Evolutionary conservation across 2,888 invertebrate species (phyloP), one percentile per base, ranked within the genome.

Genomic region (Drosophila nigritarsus): DNA sequence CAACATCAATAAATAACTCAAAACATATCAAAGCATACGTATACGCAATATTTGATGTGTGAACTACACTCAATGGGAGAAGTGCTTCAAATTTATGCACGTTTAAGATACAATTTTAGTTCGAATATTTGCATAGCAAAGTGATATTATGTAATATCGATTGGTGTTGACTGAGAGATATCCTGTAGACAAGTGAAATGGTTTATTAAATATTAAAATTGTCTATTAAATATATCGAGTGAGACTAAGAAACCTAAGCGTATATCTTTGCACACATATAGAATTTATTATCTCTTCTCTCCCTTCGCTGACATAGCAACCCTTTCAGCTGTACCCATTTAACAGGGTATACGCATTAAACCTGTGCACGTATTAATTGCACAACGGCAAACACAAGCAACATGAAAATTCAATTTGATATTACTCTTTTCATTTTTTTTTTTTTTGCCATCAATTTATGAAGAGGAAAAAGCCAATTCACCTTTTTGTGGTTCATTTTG

Each of bases 1-100:
- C 34, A 55, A 9, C 0, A 30, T 51, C 58, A 67, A 75, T 75
- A 78, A 75, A 78, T 75, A 75, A 78, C 79, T 72, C 63, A 61
- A 65, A 68, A 40, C 54, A 58, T 40, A 54, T 60, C 62, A 59
- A 61, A 58, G 32, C 24, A 24, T 42, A 60, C 78, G 78, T 74
- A 78, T 78, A 40, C 74, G 60, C 54, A 78, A 78, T 78, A 64
- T 78, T 75, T 78, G 56, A 45, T 65, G 50, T 74, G 50, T 65
- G 51, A 70, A 70, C 30, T 64, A 50, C 56, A 62, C 66, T 65
- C 74, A 70, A 74, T 66, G 48, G 15, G 30, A 27, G 50, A 15
- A 18, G 6, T 20, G 29, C 18, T 51, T 30, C 9, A 5, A 24
- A 60, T 64, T 38, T 34, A 18, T 32, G 34, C 42, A 61, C 38